Evolutionary conservation across 2,797 vertebrate species (phyloP).

Genomic region (Bufotes viridis): DNA sequence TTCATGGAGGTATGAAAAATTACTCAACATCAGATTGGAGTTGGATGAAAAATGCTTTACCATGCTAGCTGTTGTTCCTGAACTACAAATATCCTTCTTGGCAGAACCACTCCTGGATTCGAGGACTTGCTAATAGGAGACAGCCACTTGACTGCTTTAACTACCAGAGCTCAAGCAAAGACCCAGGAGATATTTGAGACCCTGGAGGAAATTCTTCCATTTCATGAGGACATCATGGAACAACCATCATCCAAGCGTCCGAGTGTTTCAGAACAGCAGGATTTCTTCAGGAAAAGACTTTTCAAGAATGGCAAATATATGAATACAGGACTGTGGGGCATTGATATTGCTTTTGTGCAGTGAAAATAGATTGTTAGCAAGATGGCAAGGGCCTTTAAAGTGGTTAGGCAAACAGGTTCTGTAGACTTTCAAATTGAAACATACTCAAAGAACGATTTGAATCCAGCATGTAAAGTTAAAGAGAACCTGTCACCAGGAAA

Average conservation of each 20-base stretch:
- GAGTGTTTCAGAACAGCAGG: background rate
- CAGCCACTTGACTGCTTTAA: background rate
- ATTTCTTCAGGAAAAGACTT: background rate
- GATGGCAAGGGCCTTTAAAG: background rate
- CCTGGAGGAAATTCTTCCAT: background rate
- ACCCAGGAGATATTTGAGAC: background rate
- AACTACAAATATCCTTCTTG: background rate
- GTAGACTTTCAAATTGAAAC: too few relatives aligned
- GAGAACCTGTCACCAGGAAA: too few relatives aligned
- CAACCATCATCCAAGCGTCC: background rate
- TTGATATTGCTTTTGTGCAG: background rate
- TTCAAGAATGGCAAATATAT: background rate
- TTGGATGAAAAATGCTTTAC: too few relatives aligned
- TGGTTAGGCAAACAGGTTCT: background rate
- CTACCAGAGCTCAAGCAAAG: background rate
- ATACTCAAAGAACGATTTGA: too few relatives aligned
- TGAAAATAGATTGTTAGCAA: background rate
- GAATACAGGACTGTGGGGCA: background rate
- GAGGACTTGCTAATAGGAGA: background rate
- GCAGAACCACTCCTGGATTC: background rate
- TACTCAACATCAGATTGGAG: too few relatives aligned
- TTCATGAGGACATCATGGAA: background rate
- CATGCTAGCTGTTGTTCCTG: background rate
- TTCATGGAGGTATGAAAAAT: background rate
- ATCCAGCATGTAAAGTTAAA: too few relatives aligned